A percentile compares a stretch with the other conserved stretches of the same genome.
Evolutionary conservation across 2,113 vertebrate genomes (phyloP).

Genomic region (Arvicanthis niloticus): DNA sequence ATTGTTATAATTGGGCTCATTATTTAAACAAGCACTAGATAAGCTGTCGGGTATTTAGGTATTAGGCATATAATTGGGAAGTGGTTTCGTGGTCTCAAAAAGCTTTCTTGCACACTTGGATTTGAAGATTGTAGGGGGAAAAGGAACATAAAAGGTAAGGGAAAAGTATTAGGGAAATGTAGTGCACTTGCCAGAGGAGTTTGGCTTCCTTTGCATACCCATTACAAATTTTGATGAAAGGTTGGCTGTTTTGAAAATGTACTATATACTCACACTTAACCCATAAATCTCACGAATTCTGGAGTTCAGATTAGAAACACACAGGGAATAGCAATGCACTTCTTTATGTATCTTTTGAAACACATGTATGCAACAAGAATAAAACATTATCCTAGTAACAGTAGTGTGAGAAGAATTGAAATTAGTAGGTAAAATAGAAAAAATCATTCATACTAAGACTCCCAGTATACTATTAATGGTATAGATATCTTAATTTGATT

Average conservation of each 20-base stretch:
- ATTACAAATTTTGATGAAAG: constrained; percentile 64
- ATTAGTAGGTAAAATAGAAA: constrained; percentile 33
- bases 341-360: constrained; percentile 59
- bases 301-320: constrained; percentile 66
- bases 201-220: constrained; percentile 56
- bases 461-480: constrained; percentile 30
- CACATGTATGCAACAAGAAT: constrained; percentile 47
- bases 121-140: constrained; percentile 53
- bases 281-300: constrained; percentile 67
- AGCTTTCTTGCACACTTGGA: constrained; percentile 61
- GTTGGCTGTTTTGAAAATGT: constrained; percentile 57
- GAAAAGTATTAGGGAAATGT: constrained; percentile 55
- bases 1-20: constrained; percentile 74
- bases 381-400: constrained; percentile 61
- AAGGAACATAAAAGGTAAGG: constrained; percentile 38
- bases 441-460: constrained; percentile 8
- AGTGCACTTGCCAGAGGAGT: constrained; percentile 22
- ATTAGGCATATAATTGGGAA: constrained; percentile 71
- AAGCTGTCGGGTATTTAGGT: constrained; percentile 71
- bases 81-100: constrained; percentile 65
- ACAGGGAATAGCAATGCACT: constrained; percentile 50
- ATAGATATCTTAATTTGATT: constrained; percentile 52
- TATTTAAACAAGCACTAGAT: constrained; percentile 76
- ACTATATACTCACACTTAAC: constrained; percentile 69
- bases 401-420: constrained; percentile 65